phyloP scores from a whole-genome alignment of 2,888 invertebrate genomes.

The Acanthosepion esculentum region DNA sequence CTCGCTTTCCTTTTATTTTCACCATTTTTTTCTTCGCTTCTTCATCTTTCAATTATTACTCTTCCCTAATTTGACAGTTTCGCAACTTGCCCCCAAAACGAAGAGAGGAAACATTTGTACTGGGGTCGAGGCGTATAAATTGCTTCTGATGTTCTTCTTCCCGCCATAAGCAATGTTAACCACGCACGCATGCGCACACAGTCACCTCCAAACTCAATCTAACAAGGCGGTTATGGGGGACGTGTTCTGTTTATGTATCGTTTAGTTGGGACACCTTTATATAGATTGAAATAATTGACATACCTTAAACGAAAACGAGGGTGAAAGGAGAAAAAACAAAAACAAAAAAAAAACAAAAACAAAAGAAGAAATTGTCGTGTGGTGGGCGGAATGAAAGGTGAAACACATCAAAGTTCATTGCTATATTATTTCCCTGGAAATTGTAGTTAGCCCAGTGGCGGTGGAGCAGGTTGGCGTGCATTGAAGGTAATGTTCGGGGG shows the following conservation, averaged over 20 bases:
- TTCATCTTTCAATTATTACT: background rate
- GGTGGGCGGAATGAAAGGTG: background rate
- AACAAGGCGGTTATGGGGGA: background rate
- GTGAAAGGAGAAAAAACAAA: background rate
- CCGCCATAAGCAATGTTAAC: background rate
- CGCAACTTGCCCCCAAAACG: background rate
- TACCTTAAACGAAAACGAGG: background rate
- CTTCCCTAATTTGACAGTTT: background rate
- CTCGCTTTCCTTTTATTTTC: background rate
- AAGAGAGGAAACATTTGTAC: background rate
- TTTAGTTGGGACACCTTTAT: slow-evolving; percentile 21
- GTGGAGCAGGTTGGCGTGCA: background rate
- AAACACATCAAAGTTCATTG: background rate
- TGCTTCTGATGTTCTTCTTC: background rate
- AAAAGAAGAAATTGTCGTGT: background rate
- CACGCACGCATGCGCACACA: background rate
- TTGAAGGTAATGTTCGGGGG: background rate
- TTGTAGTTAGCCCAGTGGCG: background rate
- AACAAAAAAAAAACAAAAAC: too few species aligned
- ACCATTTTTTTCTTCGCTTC: background rate
- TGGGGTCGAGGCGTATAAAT: background rate
- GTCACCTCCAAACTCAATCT: background rate
- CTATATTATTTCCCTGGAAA: background rate
- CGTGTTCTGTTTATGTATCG: background rate
- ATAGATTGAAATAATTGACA: slow-evolving; percentile 10